phyloP scores from a whole-genome alignment of 2,888 invertebrate genomes.

The Netelia melanura region DNA sequence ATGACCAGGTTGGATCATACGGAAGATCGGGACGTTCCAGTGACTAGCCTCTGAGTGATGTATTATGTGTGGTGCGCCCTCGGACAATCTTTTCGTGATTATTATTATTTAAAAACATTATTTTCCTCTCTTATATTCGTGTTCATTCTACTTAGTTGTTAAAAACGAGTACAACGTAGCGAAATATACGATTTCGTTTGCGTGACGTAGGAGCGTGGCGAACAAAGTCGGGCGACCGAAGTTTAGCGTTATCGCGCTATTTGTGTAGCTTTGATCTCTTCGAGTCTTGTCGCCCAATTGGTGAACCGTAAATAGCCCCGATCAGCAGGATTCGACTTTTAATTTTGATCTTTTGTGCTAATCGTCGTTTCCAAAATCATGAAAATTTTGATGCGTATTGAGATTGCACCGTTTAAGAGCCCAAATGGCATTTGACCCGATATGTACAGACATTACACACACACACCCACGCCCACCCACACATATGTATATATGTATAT shows the following conservation, averaged over 20 bases:
- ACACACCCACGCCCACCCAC: no score
- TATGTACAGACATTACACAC: slow-evolving; percentile 51
- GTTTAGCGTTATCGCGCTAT: neutral
- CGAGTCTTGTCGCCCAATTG: neutral
- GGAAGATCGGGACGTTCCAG: slow-evolving; percentile 76
- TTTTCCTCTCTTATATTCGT: slow-evolving; percentile 24
- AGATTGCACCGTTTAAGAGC: neutral
- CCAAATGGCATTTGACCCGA: slow-evolving; percentile 44
- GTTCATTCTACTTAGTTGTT: slow-evolving; percentile 31
- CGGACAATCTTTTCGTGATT: slow-evolving; percentile 75
- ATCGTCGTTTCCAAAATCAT: neutral
- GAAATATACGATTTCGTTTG: slow-evolving; percentile 12
- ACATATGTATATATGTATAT: neutral
- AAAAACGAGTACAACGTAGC: slow-evolving; percentile 18
- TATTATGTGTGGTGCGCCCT: slow-evolving; percentile 81
- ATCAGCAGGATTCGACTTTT: slow-evolving; percentile 5
- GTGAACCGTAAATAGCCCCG: neutral
- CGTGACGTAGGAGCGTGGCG: neutral
- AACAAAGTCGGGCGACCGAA: neutral
- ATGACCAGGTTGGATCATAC: slow-evolving; percentile 78
- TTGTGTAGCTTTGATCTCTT: neutral
- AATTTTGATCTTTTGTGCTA: neutral
- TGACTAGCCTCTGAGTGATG: slow-evolving; percentile 78
- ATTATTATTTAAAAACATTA: neutral
- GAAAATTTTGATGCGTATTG: neutral